A percentile compares a stretch with the other conserved stretches of the same genome.
phyloP scores from a whole-genome alignment of 2,888 invertebrate species.

The Prostheceraeus crozeri region DNA sequence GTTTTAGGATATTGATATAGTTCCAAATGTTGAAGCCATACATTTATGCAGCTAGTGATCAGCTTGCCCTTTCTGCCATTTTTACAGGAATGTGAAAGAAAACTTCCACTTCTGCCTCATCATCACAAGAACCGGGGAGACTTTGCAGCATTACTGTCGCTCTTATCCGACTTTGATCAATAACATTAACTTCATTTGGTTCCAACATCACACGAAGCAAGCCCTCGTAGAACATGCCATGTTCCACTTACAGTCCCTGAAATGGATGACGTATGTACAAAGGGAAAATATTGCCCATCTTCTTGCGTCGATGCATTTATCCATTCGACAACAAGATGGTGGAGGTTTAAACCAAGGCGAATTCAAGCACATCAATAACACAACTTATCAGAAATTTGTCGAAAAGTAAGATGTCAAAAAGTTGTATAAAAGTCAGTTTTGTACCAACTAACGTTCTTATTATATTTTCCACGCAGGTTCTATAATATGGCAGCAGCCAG shows the following conservation, averaged over 20 bases:
- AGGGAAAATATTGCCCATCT: constrained; percentile 56
- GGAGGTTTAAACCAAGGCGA: constrained; percentile 49
- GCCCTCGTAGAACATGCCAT: constrained; percentile 53
- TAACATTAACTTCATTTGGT: constrained; percentile 55
- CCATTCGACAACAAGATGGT: constrained; percentile 51
- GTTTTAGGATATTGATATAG: no score
- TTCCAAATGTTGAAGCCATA: no score
- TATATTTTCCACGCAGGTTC: constrained; percentile 46
- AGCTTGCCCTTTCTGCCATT: no score
- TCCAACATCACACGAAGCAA: constrained; percentile 53
- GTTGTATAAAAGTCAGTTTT: no score
- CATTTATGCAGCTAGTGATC: no score
- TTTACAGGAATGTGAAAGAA: no score
- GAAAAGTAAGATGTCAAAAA: constrained; percentile 47
- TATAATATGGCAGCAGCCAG: constrained; percentile 48
- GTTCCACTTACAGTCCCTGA: constrained; percentile 47
- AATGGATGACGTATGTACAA: constrained; percentile 50
- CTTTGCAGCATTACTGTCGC: constrained; percentile 51
- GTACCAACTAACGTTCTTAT: constrained; percentile 12
- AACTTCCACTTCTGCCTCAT: constrained; percentile 55
- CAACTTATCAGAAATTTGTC: constrained; percentile 55
- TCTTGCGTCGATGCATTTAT: constrained; percentile 55
- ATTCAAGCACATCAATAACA: constrained; percentile 53
- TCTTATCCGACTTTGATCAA: constrained; percentile 52
- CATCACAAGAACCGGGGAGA: constrained; percentile 45